Conservation (phyloP, 2,888 invertebrate genomes). For the Steinernema scapterisci region DNA sequence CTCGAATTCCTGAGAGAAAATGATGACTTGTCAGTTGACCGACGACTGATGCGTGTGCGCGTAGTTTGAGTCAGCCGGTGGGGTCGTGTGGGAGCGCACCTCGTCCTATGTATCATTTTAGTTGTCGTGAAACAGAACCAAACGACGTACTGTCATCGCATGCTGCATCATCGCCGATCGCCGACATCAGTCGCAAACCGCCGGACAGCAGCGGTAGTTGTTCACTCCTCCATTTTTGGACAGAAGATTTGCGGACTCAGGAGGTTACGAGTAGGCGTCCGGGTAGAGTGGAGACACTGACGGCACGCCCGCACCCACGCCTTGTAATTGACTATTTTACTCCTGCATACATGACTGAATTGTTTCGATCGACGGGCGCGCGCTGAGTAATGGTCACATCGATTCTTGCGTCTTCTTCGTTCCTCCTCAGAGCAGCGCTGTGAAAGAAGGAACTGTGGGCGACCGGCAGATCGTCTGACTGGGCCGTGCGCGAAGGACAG, state of each 20-base stretch:
- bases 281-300: no score
- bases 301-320: background rate
- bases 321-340: background rate
- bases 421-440: background rate
- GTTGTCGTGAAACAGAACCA: background rate
- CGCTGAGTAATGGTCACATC: slow-evolving; percentile 4
- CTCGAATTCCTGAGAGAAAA: background rate
- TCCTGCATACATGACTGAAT: background rate
- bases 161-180: background rate
- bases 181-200: background rate
- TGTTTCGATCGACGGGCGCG: background rate
- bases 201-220: background rate
- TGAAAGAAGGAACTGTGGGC: background rate
- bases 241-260: background rate
- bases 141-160: slow-evolving; percentile 1
- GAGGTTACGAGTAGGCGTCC: no score
- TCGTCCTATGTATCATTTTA: background rate
- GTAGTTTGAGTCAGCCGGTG: slow-evolving; percentile 23
- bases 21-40: slow-evolving; percentile 12
- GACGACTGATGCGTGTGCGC: slow-evolving; percentile 19
- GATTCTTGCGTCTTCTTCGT: slow-evolving; percentile 1
- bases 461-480: background rate
- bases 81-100: slow-evolving; percentile 1
- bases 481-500: slow-evolving; percentile 21
- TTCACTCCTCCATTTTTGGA: slow-evolving; percentile 11